These are phyloP conservation scores for Elymnias hypermnestra DNA, from an alignment of 1,140 invertebrate genomes.

Conservation along the genomic window DNA sequence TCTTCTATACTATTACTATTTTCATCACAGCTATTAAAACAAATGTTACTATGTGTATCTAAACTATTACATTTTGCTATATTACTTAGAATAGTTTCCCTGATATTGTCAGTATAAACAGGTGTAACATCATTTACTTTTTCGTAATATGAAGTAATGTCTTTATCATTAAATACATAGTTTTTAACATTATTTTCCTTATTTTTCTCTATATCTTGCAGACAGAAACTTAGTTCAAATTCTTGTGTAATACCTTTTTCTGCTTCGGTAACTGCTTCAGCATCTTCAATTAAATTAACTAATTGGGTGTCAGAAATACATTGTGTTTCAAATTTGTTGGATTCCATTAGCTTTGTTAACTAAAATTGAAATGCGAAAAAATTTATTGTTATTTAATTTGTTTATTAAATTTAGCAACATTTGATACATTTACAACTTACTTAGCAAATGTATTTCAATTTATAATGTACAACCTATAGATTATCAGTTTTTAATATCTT, in stretches of 20 bases:
- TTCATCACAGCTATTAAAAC: neutral
- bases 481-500: too few relatives aligned
- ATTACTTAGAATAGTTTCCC: too few relatives aligned
- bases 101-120: neutral
- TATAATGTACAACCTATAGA: too few relatives aligned
- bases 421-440: too few relatives aligned
- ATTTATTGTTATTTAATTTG: too few relatives aligned
- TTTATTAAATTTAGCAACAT: too few relatives aligned
- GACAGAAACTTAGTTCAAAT: conserved; percentile 37
- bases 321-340: conserved; percentile 56
- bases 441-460: too few relatives aligned
- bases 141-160: neutral
- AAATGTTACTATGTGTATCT: neutral
- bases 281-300: conserved; percentile 42
- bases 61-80: neutral
- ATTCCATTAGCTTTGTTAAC: conserved; percentile 18
- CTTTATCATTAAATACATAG: too few relatives aligned
- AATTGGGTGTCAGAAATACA: conserved; percentile 52
- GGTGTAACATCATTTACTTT: neutral
- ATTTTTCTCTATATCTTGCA: conserved; percentile 12
- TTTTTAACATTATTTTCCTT: neutral
- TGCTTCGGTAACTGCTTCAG: conserved; percentile 31
- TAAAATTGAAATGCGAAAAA: conserved; percentile 17
- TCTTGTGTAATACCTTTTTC: conserved; percentile 38
- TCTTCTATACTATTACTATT: neutral